A percentile compares a stretch with the other conserved stretches of the same genome.
These are phyloP conservation scores for Spodoptera exigua DNA, from an alignment of 2,888 invertebrate species.

Conservation along the genomic window DNA sequence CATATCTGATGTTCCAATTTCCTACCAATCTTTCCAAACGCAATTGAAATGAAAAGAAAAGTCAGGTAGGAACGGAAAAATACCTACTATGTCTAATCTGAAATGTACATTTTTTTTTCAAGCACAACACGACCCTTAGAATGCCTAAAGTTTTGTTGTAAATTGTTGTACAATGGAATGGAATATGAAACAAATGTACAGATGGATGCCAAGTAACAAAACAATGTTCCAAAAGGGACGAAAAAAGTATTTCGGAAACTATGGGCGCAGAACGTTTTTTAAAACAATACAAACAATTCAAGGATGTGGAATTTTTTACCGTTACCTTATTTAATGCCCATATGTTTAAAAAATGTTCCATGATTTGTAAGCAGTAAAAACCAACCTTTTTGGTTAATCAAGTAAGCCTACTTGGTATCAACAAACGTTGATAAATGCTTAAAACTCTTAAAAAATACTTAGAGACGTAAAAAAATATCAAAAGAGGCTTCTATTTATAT, in stretches of 20 bases:
- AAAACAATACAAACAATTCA: conserved; percentile 13
- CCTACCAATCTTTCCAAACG: conserved; percentile 27
- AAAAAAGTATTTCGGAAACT: conserved; percentile 28
- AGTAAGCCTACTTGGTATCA: too few relatives aligned
- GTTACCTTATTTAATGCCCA: conserved; percentile 11
- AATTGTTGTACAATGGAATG: conserved; percentile 20
- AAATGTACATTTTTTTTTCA: conserved; percentile 6
- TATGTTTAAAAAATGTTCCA: too few relatives aligned
- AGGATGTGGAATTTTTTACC: conserved; percentile 16
- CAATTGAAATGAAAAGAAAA: conserved; percentile 28
- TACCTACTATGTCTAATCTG: conserved; percentile 16
- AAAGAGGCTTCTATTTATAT: too few relatives aligned
- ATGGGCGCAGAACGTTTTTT: conserved; percentile 23
- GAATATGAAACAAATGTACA: conserved; percentile 20
- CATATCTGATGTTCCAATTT: conserved; percentile 37
- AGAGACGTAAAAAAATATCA: too few relatives aligned
- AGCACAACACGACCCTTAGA: neutral
- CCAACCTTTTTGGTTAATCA: too few relatives aligned
- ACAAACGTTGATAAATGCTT: too few relatives aligned
- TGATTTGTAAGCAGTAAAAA: too few relatives aligned
- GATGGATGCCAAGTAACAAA: neutral
- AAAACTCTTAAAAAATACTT: too few relatives aligned
- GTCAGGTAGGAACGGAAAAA: conserved; percentile 20
- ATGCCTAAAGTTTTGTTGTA: conserved; percentile 11
- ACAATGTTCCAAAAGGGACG: conserved; percentile 1